Base-by-base conservation (phyloP, 2,888 invertebrate genomes). In the Germaria angustata region DNA sequence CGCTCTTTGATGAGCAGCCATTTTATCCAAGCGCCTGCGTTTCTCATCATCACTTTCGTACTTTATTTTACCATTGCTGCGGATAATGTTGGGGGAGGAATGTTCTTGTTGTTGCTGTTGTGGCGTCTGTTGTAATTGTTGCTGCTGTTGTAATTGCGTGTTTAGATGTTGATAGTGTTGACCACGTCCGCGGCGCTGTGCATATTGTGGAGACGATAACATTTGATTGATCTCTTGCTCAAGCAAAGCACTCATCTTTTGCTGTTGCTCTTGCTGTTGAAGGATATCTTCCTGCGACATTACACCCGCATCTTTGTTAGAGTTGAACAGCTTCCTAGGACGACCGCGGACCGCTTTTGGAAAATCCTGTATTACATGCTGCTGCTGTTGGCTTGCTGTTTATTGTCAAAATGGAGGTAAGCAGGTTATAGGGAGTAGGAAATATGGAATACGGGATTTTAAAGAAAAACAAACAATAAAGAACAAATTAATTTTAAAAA, bases 181-280 rank as follows among this genome's bases (percentile, higher is more conserved):
- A 86, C 88, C 88, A 85, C 89, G 89, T 87, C 89, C 89, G 85
- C 90, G 89, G 82, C 90, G 89, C 86, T 86, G 88, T 75, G 86
- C 81, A 77, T 86, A 80, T 84, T 86, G 86, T 73, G 87, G 86
- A 78, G 87, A 86, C 69, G 86, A 84, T 9, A 91, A 86, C 90
- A 91, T 91, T 85, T 90, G 89, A 81, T 89, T 91, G 0, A 91
- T 88, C 86, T 91, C 91, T 85, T 90, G 89, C 84, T 91, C 91
- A 13, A 91, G 86, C 84, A 91, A 85, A 44, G 89, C 88, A 83
- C 89, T 90, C 28, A 89, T 90, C 86, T 90, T 90, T 41, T 90
- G 87, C 71, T 90, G 88, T 73, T 90, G 90, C 75, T 87, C 85
- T 44, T 82, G 82, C 32, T 75, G 69, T 24, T 76, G 81, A 44